These are phyloP conservation scores for Gallinago nigripennis DNA, from an alignment of 2,797 vertebrate species.

Conservation along the genomic window DNA sequence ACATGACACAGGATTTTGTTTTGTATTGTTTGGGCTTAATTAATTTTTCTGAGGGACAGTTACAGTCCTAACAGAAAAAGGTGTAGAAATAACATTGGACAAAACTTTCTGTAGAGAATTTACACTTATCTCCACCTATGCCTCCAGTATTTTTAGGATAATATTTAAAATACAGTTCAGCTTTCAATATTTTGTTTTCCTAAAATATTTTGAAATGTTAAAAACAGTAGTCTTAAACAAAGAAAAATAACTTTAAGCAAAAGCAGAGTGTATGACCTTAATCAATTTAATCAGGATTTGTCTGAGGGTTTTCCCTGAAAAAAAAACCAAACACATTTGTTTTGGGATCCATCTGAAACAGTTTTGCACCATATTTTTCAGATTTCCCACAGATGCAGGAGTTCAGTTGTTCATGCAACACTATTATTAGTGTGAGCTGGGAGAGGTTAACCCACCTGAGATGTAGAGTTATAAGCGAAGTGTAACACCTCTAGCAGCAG, in stretches of 20 bases:
- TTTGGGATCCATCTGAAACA: neutral
- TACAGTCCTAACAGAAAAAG: neutral
- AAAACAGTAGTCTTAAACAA: neutral
- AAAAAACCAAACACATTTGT: neutral
- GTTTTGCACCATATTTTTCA: neutral
- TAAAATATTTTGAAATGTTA: neutral
- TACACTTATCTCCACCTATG: neutral
- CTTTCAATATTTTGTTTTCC: neutral
- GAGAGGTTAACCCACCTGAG: neutral
- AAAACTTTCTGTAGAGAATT: neutral
- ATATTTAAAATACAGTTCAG: neutral
- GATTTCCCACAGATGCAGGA: neutral
- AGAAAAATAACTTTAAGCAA: neutral
- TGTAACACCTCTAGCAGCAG: neutral
- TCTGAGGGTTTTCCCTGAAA: neutral
- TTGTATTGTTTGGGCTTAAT: conserved; percentile 50
- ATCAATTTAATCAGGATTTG: neutral
- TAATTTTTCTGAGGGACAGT: conserved; percentile 48
- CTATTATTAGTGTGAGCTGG: neutral
- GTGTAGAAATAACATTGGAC: neutral
- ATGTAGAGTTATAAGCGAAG: neutral
- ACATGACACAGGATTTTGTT: conserved; percentile 51
- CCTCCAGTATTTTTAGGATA: neutral
- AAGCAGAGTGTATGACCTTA: neutral
- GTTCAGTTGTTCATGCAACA: neutral